Evolutionary conservation across 2,113 vertebrate species (phyloP).

Genomic region (Stictonetta naevosa): DNA sequence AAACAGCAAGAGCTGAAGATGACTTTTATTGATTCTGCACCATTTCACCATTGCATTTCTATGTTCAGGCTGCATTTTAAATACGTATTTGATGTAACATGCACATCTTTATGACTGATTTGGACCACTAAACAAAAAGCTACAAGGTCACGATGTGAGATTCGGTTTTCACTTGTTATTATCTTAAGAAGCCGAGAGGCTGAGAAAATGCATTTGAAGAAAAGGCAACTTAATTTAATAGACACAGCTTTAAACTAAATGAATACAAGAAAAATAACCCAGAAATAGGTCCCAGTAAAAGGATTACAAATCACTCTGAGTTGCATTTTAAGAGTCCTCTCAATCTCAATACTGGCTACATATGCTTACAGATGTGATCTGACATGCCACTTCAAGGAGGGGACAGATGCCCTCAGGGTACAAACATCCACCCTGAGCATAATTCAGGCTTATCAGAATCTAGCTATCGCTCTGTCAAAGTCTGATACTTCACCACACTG

Average conservation of each 20-base stretch:
- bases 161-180: neutral
- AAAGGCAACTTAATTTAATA: slow-evolving; percentile 5
- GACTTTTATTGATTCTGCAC: slow-evolving; percentile 14
- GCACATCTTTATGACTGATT: slow-evolving; percentile 16
- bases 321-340: neutral
- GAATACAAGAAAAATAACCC: neutral
- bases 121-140: neutral
- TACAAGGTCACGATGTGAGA: neutral
- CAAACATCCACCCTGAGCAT: neutral
- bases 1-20: neutral
- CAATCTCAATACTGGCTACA: neutral
- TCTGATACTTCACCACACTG: neutral
- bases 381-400: neutral
- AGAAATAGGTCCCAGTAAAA: neutral
- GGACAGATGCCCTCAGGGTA: neutral
- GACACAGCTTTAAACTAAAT: slow-evolving; percentile 18
- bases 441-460: neutral
- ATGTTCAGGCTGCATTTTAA: slow-evolving; percentile 5
- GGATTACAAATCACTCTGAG: neutral
- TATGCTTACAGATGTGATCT: neutral
- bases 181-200: neutral
- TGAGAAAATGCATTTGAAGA: neutral
- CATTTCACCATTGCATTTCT: neutral
- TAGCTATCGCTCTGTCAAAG: neutral
- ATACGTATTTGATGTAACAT: neutral